A percentile compares a stretch with the other conserved stretches of the same genome.
phyloP scores from a whole-genome alignment of 2,888 invertebrate species.

The Idaea biselata region DNA sequence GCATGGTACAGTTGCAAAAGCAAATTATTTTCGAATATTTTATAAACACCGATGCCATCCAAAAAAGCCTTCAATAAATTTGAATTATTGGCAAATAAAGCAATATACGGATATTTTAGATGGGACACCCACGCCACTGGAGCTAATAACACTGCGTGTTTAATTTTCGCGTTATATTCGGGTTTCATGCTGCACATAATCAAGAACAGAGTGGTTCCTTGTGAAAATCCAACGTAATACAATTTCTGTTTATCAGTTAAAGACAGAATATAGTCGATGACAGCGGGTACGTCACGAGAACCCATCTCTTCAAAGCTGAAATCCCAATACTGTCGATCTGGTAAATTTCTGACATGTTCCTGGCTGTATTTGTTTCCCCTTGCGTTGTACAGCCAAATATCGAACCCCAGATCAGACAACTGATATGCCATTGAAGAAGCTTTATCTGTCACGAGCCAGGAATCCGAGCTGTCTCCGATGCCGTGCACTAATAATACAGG shows the following conservation, averaged over 20 bases:
- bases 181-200: conserved; percentile 61
- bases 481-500: conserved; percentile 65
- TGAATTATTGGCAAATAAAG: conserved; percentile 44
- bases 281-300: conserved; percentile 58
- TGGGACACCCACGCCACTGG: conserved; percentile 60
- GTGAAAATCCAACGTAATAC: conserved; percentile 68
- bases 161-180: conserved; percentile 62
- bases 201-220: conserved; percentile 65
- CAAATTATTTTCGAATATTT: conserved; percentile 50
- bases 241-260: conserved; percentile 44
- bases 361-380: conserved; percentile 70
- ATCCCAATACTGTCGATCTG: conserved; percentile 57
- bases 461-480: conserved; percentile 67
- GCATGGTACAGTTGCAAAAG: conserved; percentile 48
- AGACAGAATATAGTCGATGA: conserved; percentile 57
- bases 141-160: conserved; percentile 60
- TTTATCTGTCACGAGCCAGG: conserved; percentile 64
- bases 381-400: conserved; percentile 66
- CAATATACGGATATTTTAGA: conserved; percentile 51
- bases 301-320: conserved; percentile 72
- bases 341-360: conserved; percentile 44
- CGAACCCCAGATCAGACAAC: conserved; percentile 56
- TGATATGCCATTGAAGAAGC: conserved; percentile 55
- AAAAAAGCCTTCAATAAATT: conserved; percentile 37
- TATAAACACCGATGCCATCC: conserved; percentile 48